A percentile compares a stretch with the other conserved stretches of the same genome.
These are phyloP conservation scores for Brachionus asplanchnoidis DNA, from an alignment of 1,140 invertebrate genomes.

Conservation along the genomic window DNA sequence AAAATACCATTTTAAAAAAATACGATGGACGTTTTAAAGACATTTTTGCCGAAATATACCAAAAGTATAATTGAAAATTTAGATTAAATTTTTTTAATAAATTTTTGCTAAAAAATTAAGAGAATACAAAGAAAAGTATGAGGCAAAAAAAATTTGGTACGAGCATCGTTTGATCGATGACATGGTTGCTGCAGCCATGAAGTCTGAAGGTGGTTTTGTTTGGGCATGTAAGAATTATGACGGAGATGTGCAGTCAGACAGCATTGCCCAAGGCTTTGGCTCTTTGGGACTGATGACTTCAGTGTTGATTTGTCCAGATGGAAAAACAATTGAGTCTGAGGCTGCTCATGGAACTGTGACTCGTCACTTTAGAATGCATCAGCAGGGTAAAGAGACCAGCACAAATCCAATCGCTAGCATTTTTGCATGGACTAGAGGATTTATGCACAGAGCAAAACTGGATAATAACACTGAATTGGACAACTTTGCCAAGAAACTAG, in stretches of 20 bases:
- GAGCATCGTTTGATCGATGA: slow-evolving; percentile 98
- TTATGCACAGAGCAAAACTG: slow-evolving; percentile 83
- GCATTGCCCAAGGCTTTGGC: slow-evolving; percentile 80
- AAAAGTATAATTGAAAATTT: slow-evolving; percentile 62
- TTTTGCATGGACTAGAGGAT: slow-evolving; percentile 90
- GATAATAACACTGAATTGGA: slow-evolving; percentile 74
- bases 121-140: slow-evolving; percentile 78
- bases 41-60: slow-evolving; percentile 96
- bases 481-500: slow-evolving; percentile 74
- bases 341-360: slow-evolving; percentile 59
- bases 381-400: slow-evolving; percentile 78
- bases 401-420: slow-evolving; percentile 98
- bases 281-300: slow-evolving; percentile 58
- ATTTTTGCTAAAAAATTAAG: slow-evolving; percentile 58
- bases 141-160: slow-evolving; percentile 87
- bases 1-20: slow-evolving; percentile 96
- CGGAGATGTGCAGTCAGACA: slow-evolving; percentile 96
- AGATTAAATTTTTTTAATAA: background rate
- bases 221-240: slow-evolving; percentile 99
- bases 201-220: slow-evolving; percentile 94
- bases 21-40: slow-evolving; percentile 99
- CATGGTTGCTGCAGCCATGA: slow-evolving; percentile 97
- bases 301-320: slow-evolving; percentile 58
- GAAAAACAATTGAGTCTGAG: slow-evolving; percentile 58
- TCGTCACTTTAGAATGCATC: slow-evolving; percentile 51